Evolutionary conservation across 2,797 vertebrate species (phyloP).

Genomic region (Myiotriccus ornatus): DNA sequence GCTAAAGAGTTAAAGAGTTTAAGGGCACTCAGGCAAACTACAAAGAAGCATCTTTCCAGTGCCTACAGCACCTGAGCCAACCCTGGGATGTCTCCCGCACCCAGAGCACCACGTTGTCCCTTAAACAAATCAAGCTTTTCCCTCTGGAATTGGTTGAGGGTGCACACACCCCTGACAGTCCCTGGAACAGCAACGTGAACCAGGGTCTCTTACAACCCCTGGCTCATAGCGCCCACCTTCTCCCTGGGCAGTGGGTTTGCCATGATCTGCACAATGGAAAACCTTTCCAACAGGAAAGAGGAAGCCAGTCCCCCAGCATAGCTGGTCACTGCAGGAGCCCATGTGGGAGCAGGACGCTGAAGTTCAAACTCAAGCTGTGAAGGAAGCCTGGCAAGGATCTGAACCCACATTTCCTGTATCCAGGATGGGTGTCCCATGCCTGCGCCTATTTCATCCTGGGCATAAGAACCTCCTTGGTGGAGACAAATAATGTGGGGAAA

Average conservation of each 20-base stretch:
- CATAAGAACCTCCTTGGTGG: neutral
- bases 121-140: neutral
- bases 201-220: neutral
- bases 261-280: slow-evolving; percentile 38
- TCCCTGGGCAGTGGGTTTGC: slow-evolving; percentile 1
- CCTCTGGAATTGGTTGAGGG: neutral
- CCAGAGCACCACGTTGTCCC: neutral
- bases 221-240: neutral
- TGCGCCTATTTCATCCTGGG: neutral
- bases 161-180: neutral
- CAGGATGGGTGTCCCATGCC: neutral
- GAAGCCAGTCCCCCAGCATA: neutral
- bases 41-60: neutral
- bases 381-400: slow-evolving; percentile 49
- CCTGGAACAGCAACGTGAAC: neutral
- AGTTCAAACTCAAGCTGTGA: slow-evolving; percentile 59
- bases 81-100: accelerated
- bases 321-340: slow-evolving; percentile 34
- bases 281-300: slow-evolving; percentile 43
- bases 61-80: accelerated
- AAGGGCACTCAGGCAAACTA: neutral
- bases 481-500: slow-evolving; percentile 42
- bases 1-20: accelerated
- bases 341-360: neutral
- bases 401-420: slow-evolving; percentile 39